Conservation (phyloP, 1,140 invertebrate species). For the Acromyrmex echinatior region DNA sequence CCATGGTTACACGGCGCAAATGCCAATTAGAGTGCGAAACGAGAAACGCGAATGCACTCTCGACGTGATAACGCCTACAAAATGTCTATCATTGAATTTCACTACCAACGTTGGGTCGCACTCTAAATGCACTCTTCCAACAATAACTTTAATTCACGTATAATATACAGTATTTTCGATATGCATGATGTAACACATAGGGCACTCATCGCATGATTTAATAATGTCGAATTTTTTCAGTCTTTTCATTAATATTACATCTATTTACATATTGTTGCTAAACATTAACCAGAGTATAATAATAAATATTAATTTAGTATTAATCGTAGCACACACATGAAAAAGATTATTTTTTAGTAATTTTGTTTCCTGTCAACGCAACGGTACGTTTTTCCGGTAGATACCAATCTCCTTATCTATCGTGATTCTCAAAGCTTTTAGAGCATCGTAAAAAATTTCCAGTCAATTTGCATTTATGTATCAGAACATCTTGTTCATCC, state of each 20-base stretch:
- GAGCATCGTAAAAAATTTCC: conserved; percentile 41
- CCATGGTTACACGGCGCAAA: conserved; percentile 47
- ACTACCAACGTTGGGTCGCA: not conserved
- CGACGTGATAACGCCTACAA: conserved; percentile 5
- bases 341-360: not conserved
- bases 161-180: not conserved
- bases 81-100: conserved; percentile 48
- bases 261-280: not conserved
- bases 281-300: not conserved
- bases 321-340: not conserved
- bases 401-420: conserved; percentile 6
- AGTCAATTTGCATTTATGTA: conserved; percentile 54
- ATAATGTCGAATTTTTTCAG: not conserved
- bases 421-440: conserved; percentile 17
- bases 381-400: conserved; percentile 14
- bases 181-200: not conserved
- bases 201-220: not conserved
- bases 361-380: not conserved
- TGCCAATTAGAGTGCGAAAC: conserved; percentile 73
- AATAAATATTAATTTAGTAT: not conserved
- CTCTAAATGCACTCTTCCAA: conserved; percentile 25
- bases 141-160: conserved; percentile 21
- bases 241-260: not conserved
- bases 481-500: not conserved
- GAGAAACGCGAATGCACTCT: conserved; percentile 48